A percentile compares a stretch with the other conserved stretches of the same genome.
phyloP scores from a whole-genome alignment of 1,140 invertebrate species.

The Aphelenchoides avenae region DNA sequence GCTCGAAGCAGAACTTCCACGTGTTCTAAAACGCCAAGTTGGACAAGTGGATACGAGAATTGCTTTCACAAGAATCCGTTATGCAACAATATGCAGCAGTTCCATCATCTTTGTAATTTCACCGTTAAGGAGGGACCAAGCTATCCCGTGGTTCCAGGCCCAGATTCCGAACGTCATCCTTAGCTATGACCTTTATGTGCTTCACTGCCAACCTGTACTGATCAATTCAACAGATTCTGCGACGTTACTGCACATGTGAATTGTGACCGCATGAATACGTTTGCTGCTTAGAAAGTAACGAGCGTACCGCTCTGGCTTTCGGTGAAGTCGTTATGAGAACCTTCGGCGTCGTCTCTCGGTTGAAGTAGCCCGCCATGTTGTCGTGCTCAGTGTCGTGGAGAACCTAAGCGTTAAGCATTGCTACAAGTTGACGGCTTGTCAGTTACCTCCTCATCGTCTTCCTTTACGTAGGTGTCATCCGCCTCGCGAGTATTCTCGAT shows the following conservation, averaged over 20 bases:
- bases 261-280: conserved; percentile 12
- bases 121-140: not conserved
- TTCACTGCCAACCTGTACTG: too few relatives aligned
- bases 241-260: too few relatives aligned
- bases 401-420: conserved; percentile 57
- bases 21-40: conserved; percentile 70
- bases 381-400: conserved; percentile 74
- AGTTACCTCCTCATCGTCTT: conserved; percentile 72
- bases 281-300: conserved; percentile 10
- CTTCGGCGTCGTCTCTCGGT: conserved; percentile 80
- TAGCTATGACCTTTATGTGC: too few relatives aligned
- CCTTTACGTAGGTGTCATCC: conserved; percentile 81
- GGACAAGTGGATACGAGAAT: too few relatives aligned
- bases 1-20: conserved; percentile 83
- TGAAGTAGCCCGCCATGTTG: conserved; percentile 81
- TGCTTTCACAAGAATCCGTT: conserved; percentile 4
- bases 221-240: too few relatives aligned
- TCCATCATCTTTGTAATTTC: not conserved
- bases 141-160: too few relatives aligned
- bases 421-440: too few relatives aligned
- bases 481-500: conserved; percentile 83
- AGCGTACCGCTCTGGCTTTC: conserved; percentile 73
- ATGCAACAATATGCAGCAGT: conserved; percentile 6
- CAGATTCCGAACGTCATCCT: too few relatives aligned
- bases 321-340: conserved; percentile 88